Evolutionary conservation across 1,140 invertebrate species (phyloP).

Genomic region (Drosophila baimaii): DNA sequence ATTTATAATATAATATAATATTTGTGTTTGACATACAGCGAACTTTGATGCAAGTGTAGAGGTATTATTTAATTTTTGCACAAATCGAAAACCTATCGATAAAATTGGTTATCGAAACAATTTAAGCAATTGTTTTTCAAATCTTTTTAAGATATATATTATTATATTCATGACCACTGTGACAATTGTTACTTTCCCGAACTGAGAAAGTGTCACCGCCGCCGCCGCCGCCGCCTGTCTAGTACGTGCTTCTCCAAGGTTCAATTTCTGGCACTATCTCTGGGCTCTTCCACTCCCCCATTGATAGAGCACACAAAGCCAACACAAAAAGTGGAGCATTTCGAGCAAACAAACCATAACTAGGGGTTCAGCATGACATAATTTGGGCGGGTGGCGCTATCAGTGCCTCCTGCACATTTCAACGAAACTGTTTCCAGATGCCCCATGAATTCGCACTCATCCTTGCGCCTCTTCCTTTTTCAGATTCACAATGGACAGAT

Average conservation of each 20-base stretch:
- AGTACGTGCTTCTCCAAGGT: slow-evolving; percentile 16
- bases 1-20: too few species aligned
- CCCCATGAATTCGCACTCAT: background rate
- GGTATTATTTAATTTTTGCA: background rate
- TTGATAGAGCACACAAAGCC: slow-evolving; percentile 1
- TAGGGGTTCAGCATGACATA: slow-evolving; percentile 10
- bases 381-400: background rate
- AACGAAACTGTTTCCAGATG: slow-evolving; percentile 2
- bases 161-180: background rate
- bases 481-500: slow-evolving; percentile 90
- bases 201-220: background rate
- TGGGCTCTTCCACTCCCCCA: slow-evolving; percentile 6
- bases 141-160: background rate
- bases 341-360: slow-evolving; percentile 14
- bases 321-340: slow-evolving; percentile 29
- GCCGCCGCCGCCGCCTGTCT: too few species aligned
- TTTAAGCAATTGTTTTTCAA: background rate
- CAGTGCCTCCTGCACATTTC: background rate
- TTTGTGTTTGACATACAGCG: too few species aligned
- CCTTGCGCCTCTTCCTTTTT: background rate
- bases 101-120: background rate
- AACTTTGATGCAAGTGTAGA: too few species aligned
- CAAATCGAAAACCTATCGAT: background rate
- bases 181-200: background rate
- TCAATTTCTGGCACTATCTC: slow-evolving; percentile 11